Evolutionary conservation across 2,113 vertebrate species (phyloP).

Genomic region (Pygathrix nemaeus): DNA sequence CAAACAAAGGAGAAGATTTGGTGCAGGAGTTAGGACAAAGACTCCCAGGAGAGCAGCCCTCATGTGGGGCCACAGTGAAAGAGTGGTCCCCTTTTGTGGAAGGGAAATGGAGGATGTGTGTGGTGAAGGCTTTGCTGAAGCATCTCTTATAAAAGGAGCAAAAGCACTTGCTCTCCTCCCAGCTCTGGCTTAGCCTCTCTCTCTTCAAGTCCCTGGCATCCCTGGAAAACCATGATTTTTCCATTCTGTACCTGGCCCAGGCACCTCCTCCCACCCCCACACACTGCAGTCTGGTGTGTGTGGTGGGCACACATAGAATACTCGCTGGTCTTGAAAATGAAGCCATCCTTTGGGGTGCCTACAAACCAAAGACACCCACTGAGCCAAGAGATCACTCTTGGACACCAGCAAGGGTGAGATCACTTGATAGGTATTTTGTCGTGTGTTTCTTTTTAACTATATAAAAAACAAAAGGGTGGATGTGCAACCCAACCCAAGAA

Average conservation of each 20-base stretch:
- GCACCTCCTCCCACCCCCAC: too few species aligned
- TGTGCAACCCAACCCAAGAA: constrained; percentile 60
- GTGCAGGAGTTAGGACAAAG: not conserved
- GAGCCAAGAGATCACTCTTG: constrained; percentile 27
- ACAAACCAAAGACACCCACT: not conserved
- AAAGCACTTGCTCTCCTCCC: not conserved
- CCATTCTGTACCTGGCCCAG: not conserved
- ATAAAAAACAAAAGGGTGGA: not conserved
- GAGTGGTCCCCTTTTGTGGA: not conserved
- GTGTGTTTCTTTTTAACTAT: constrained; percentile 73
- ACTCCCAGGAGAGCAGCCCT: not conserved
- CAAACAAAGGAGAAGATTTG: not conserved
- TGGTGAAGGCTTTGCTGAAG: not conserved
- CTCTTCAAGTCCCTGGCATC: not conserved
- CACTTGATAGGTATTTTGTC: constrained; percentile 54
- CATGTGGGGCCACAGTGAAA: too few species aligned
- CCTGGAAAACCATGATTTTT: not conserved
- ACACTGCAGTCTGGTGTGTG: accelerated
- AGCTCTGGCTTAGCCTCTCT: not conserved
- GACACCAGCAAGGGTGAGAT: constrained; percentile 49
- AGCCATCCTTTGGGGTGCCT: not conserved
- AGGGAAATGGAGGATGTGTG: not conserved
- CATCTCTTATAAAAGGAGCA: not conserved
- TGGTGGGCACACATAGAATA: not conserved
- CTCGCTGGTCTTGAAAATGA: not conserved